Base-by-base conservation (phyloP, 2,888 invertebrate genomes). In the Sinhomidia bicolor region DNA sequence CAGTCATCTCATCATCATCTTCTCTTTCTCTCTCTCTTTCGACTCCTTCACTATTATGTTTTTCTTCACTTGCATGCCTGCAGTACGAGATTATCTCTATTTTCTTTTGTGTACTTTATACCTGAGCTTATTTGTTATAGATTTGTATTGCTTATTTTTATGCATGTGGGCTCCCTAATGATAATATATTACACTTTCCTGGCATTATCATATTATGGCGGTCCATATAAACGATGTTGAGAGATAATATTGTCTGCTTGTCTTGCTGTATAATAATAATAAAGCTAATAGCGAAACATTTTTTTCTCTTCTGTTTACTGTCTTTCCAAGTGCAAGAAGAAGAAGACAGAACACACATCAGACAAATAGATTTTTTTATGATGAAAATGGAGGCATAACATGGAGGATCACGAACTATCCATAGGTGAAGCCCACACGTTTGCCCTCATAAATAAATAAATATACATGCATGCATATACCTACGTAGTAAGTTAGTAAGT, bases 401-500 rank as follows among this genome's bases (percentile, higher is more conserved):
- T 87, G 51, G 57, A 82, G 65, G 82, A 82, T 82, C 82, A 82
- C 82, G 82, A 88, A 88, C 76, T 62, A 44, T 74, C 47, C 57
- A 44, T 74, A 84, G 76, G 84, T 83, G 71, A 83, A 83, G 47
- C 62, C 71, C 83, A 74, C 51, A 29, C 65, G 57, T 71, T 71
- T 71, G 83, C 83, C 71, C 74, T 65, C 83, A 83, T 83, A 83
- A 83, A 83, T 60, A 76, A 76, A 65, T 81, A 68, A 14, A 65
- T 29, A 44, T 36, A 36, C 36, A 36, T 12, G 62, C 32, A 65
- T 32, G 6, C 32, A 65, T 65, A 32, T 65, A n/a, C n/a, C n/a
- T n/a, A n/a, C n/a, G n/a, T n/a, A n/a, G n/a, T n/a, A n/a, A n/a
- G n/a, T n/a, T n/a, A n/a, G n/a, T n/a, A n/a, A n/a, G n/a, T n/a